A percentile compares a stretch with the other conserved stretches of the same genome.
Evolutionary conservation across 2,113 vertebrate genomes (phyloP).

Genomic region (Bungarus multicinctus): DNA sequence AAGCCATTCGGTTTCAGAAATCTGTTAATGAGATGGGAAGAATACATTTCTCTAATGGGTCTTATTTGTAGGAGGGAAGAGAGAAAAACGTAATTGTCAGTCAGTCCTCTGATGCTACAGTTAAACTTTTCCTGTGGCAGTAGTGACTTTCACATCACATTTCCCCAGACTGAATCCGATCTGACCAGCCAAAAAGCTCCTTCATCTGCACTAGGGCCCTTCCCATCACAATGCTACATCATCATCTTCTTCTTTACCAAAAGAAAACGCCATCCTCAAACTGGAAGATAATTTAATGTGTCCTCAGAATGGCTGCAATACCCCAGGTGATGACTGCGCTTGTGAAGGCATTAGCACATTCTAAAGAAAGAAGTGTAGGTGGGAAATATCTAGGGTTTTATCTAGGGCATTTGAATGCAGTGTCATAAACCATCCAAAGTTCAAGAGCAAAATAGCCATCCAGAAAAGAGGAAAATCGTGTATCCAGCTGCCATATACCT

Average conservation of each 20-base stretch:
- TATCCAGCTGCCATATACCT: not conserved
- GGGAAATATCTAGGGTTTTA: not conserved
- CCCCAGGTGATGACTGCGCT: not conserved
- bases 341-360: slow-evolving; percentile 11
- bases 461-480: not conserved
- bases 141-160: not conserved
- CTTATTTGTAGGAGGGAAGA: not conserved
- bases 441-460: not conserved
- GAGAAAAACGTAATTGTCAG: not conserved
- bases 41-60: not conserved
- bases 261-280: not conserved
- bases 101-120: not conserved
- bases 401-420: not conserved
- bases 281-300: not conserved
- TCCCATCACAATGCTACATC: slow-evolving; percentile 2
- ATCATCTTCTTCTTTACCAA: not conserved
- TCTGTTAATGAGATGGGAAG: not conserved
- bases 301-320: not conserved
- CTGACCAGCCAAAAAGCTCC: not conserved
- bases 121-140: not conserved
- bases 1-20: not conserved
- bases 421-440: not conserved
- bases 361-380: not conserved
- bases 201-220: not conserved
- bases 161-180: not conserved